Base-by-base conservation (phyloP, 1,140 invertebrate genomes). In the Stegodyphus dumicola region DNA sequence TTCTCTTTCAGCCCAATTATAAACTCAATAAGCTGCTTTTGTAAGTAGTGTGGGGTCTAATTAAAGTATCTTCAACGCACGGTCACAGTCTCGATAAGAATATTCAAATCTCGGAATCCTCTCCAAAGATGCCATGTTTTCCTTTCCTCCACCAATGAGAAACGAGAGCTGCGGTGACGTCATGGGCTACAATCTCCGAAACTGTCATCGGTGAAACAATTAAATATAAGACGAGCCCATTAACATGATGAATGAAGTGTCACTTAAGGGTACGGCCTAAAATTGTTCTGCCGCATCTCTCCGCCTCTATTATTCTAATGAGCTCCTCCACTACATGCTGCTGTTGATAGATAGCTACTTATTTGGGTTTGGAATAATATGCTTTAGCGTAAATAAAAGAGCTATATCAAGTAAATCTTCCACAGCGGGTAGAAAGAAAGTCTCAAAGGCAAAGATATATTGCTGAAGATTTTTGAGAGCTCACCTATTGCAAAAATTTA, bases 211-310 rank as follows among this genome's bases (percentile, higher is more conserved):
- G 65, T 74, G 81, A 85, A 77, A 77, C 81, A 85, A 85, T 85
- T 85, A 85, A 85, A 85, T 85, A 85, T 85, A 85, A 85, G 81
- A 85, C 81, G 74, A 60, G 52, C 81, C 81, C 81, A 85, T 85
- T 85, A 85, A 85, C 81, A 85, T 76, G 81, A 85, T 85, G 81
- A 77, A 85, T 85, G 81, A 85, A 85, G 81, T 85, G 81, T 85
- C 81, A 85, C 65, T 77, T 85, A 69, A 52, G 73, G 81, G 73
- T 85, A 69, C 70, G 66, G 74, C 64, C 81, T 76, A 69, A 85
- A 85, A 85, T 77, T 85, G 49, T 53, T 48, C 69, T 33, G 11
- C 11, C 65, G 17, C 77, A 17, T 54, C 69, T 60, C 15, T 15
- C 33, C 13, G 13, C 53, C 48, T 7, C 53, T 52, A 51, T 67